Evolutionary conservation across 2,797 vertebrate species (phyloP).

Genomic region (Melanotaenia maccullochi): DNA sequence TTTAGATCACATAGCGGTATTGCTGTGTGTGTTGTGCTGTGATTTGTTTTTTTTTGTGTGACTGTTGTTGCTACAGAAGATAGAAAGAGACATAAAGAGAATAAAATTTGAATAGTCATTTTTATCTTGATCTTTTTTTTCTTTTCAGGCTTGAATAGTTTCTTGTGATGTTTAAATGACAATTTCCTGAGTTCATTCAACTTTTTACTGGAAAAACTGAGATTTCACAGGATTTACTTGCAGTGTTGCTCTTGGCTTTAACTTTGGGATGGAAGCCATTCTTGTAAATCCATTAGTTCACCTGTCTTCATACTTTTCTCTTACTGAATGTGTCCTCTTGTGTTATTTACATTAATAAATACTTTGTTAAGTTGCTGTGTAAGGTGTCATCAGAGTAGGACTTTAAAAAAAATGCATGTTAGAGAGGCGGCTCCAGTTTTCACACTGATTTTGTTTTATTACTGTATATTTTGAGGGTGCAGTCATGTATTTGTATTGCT

Average conservation of each 20-base stretch:
- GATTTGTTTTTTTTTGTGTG: neutral
- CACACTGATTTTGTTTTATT: conserved; percentile 1
- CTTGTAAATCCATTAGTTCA: conserved; percentile 3
- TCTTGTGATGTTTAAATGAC: neutral
- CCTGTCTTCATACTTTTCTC: neutral
- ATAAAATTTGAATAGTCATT: neutral
- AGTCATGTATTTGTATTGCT: neutral
- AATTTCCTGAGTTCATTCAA: neutral
- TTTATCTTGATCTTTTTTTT: neutral
- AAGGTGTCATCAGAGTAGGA: neutral
- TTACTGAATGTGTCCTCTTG: neutral
- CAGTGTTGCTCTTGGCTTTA: neutral
- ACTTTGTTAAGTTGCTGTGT: neutral
- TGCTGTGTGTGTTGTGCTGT: neutral
- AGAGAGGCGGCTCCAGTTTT: conserved; percentile 2
- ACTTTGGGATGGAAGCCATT: neutral
- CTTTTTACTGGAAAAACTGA: neutral
- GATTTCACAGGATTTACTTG: conserved; percentile 1
- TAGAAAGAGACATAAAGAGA: neutral
- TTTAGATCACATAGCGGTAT: neutral
- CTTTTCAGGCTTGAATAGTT: neutral
- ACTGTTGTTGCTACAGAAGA: neutral
- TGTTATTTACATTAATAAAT: neutral
- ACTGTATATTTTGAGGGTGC: neutral
- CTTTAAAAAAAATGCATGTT: neutral